Evolutionary conservation across 2,797 vertebrate species (phyloP), one percentile per base, ranked within the genome.

Genomic region (Bovichtus variegatus): DNA sequence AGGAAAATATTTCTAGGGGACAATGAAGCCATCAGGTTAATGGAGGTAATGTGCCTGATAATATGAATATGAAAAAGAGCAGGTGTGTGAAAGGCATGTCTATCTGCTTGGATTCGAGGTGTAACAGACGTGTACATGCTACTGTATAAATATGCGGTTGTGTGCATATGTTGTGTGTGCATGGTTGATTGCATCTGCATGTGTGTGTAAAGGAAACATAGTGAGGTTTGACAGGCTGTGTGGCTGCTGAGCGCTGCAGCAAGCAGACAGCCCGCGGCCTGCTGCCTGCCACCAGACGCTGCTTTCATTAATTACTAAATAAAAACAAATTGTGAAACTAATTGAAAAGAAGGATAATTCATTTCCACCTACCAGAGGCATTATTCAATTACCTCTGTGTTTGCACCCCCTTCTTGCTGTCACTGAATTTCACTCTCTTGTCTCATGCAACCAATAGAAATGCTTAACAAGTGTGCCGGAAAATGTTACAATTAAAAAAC

Each of bases 301-400:
- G 93, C 91, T 95, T 92, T 92, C 93, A 95, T 95, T 95, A 95
- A 96, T 96, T 95, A 95, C 93, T 94, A 96, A 95, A 96, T 96
- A 95, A 95, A 95, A 95, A 96, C 93, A 91, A 96, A 95, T 94
- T 92, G 94, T 95, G 90, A 95, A 96, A 94, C 93, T 95, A 95
- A 95, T 95, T 96, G 94, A 94, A 95, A 94, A 92, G 91, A 91
- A 90, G 89, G 92, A 91, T 93, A 94, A 95, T 95, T 94, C 89
- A 95, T 95, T 95, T 93, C 89, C 85, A 92, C 86, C 88, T 86
- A 94, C 95, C 94, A 94, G 90, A 91, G 94, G 94, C 94, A 92
- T 93, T 92, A 94, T 94, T 95, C 93, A 95, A 93, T 95, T 95
- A 94, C 91, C 87, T 89, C 86, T 75, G 82, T 80, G 75, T 88